phyloP scores from a whole-genome alignment of 35 echinoderm and acorn worm species.

The Holothuria glaberrima region DNA sequence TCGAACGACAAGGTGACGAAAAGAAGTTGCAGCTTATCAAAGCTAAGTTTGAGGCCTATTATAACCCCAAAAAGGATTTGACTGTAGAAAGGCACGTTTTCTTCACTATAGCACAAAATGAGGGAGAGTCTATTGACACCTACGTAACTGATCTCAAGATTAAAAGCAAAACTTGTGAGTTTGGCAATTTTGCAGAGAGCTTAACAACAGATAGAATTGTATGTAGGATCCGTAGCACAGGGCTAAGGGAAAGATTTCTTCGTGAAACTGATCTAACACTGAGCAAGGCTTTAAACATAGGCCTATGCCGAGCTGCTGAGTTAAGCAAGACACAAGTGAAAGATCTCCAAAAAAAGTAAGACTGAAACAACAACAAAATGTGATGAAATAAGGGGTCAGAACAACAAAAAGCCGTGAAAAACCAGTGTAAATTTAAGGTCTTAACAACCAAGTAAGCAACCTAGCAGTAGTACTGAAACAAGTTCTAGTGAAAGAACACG shows the following conservation, averaged over 20 bases:
- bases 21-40: constrained; percentile 2
- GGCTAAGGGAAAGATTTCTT: constrained; percentile 4
- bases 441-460: too few relatives aligned
- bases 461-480: not conserved
- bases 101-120: constrained; percentile 14
- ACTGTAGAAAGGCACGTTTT: constrained; percentile 27
- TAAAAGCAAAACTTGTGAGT: constrained; percentile 53
- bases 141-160: constrained; percentile 51
- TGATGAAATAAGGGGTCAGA: not conserved
- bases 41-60: not conserved
- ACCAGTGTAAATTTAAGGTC: too few relatives aligned
- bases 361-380: not conserved
- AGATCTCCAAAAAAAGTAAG: not conserved
- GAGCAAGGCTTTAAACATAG: constrained; percentile 12
- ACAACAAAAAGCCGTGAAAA: not conserved
- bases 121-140: constrained; percentile 4
- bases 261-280: constrained; percentile 36
- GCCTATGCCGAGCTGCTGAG: constrained; percentile 3
- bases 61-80: not conserved
- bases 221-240: not conserved
- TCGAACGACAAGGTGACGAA: not conserved
- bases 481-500: not conserved
- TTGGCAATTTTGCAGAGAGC: constrained; percentile 21
- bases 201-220: constrained; percentile 45
- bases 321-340: constrained; percentile 30